phyloP scores from a whole-genome alignment of 1,140 invertebrate genomes.

The Drosophila neocordata region DNA sequence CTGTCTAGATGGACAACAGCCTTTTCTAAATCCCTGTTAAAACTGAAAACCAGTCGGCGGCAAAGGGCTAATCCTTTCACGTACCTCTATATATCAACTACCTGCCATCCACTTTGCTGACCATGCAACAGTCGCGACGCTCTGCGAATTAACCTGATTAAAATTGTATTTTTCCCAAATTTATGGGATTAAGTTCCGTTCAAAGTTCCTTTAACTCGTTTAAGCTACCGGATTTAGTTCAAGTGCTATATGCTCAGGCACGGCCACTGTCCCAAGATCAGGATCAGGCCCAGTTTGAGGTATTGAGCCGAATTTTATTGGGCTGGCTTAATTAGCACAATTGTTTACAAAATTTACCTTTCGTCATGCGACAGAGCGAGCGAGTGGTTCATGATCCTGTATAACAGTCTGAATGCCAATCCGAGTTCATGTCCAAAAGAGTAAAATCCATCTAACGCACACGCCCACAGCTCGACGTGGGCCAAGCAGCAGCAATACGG shows the following conservation, averaged over 20 bases:
- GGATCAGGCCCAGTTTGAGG: slow-evolving; percentile 19
- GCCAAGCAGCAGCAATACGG: background rate
- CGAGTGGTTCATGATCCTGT: background rate
- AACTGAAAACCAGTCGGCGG: slow-evolving; percentile 9
- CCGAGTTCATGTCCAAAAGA: slow-evolving; percentile 14
- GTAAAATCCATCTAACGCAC: slow-evolving; percentile 64
- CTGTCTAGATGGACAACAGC: slow-evolving; percentile 31
- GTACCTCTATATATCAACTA: background rate
- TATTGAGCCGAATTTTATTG: slow-evolving; percentile 73
- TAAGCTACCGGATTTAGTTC: slow-evolving; percentile 82
- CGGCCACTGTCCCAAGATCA: slow-evolving; percentile 12
- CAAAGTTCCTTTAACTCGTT: slow-evolving; percentile 82
- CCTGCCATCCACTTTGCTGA: slow-evolving; percentile 35
- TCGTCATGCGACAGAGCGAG: slow-evolving; percentile 60
- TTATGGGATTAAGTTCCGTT: slow-evolving; percentile 82
- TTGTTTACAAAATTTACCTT: slow-evolving; percentile 82
- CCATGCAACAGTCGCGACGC: slow-evolving; percentile 65
- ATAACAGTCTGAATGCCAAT: background rate
- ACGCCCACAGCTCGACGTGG: slow-evolving; percentile 67
- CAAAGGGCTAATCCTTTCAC: slow-evolving; percentile 65
- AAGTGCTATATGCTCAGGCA: slow-evolving; percentile 50
- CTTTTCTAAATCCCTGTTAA: slow-evolving; percentile 51
- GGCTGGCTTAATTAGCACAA: slow-evolving; percentile 82
- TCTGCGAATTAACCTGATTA: slow-evolving; percentile 80
- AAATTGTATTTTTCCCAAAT: slow-evolving; percentile 82